A percentile compares a stretch with the other conserved stretches of the same genome.
Evolutionary conservation across 2,113 vertebrate genomes (phyloP).

Genomic region (Neoarius graeffei): DNA sequence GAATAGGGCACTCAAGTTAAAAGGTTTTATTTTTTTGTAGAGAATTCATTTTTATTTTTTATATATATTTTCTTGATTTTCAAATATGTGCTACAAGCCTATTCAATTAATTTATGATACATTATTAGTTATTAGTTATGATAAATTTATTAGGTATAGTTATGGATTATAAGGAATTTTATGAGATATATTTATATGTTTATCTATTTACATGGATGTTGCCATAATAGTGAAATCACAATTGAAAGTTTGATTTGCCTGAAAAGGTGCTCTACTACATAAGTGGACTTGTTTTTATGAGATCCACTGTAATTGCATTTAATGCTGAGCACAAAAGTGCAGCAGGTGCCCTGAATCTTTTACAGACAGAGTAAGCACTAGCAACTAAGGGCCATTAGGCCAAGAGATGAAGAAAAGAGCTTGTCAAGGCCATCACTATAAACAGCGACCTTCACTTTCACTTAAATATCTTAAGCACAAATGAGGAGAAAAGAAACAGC

Average conservation of each 20-base stretch:
- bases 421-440: slow-evolving; percentile 43
- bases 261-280: not conserved
- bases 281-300: slow-evolving; percentile 30
- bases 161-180: not conserved
- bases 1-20: slow-evolving; percentile 31
- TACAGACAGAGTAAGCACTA: slow-evolving; percentile 15
- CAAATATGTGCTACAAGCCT: not conserved
- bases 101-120: not conserved
- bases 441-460: slow-evolving; percentile 51
- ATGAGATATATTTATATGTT: not conserved
- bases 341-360: slow-evolving; percentile 43
- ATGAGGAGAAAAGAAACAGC: slow-evolving; percentile 25
- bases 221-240: not conserved
- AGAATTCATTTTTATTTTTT: not conserved
- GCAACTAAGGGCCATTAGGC: slow-evolving; percentile 42
- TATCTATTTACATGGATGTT: not conserved
- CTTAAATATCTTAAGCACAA: slow-evolving; percentile 49
- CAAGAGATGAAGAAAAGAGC: slow-evolving; percentile 33
- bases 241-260: not conserved
- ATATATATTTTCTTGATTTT: not conserved
- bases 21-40: not conserved
- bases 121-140: too few species aligned
- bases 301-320: slow-evolving; percentile 18
- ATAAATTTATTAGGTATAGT: not conserved
- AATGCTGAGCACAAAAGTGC: slow-evolving; percentile 33